A percentile compares a stretch with the other conserved stretches of the same genome.
Conservation (phyloP, 2,113 vertebrate genomes). For the Sturnus vulgaris region DNA sequence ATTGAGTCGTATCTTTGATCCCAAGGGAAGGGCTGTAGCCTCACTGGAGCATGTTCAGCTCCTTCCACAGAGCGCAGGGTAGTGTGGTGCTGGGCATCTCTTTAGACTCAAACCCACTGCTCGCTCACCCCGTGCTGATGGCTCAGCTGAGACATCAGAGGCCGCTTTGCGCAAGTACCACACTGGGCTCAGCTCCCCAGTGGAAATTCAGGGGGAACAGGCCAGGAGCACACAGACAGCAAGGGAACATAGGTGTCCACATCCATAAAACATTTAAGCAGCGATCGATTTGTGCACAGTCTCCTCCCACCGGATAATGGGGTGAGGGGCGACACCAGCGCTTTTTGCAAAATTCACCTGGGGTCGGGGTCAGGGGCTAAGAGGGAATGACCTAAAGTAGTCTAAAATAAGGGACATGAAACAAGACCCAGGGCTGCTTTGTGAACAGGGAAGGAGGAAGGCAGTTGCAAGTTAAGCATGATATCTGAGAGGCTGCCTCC, state of each 20-base stretch:
- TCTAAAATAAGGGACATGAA: neutral
- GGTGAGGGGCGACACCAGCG: rapidly evolving
- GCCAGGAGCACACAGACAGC: neutral
- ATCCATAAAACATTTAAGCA: neutral
- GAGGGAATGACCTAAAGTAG: neutral
- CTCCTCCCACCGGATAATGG: rapidly evolving
- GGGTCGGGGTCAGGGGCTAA: too few relatives aligned
- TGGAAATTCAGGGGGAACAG: neutral
- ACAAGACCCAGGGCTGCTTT: neutral
- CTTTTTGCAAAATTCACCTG: neutral
- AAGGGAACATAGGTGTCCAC: neutral
- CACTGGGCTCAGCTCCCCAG: neutral
- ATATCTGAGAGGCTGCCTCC: neutral
- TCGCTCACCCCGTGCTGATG: rapidly evolving
- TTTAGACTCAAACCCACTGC: neutral
- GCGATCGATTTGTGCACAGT: rapidly evolving
- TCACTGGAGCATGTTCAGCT: neutral
- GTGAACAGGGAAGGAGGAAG: neutral
- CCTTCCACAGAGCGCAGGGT: neutral
- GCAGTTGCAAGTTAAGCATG: neutral
- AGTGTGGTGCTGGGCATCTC: neutral
- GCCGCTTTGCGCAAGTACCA: rapidly evolving
- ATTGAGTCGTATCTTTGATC: neutral
- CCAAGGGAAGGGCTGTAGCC: neutral
- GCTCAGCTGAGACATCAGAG: neutral